Evolutionary conservation across 1,140 invertebrate genomes (phyloP), one percentile per base, ranked within the genome.

Genomic region (Diprion similis): DNA sequence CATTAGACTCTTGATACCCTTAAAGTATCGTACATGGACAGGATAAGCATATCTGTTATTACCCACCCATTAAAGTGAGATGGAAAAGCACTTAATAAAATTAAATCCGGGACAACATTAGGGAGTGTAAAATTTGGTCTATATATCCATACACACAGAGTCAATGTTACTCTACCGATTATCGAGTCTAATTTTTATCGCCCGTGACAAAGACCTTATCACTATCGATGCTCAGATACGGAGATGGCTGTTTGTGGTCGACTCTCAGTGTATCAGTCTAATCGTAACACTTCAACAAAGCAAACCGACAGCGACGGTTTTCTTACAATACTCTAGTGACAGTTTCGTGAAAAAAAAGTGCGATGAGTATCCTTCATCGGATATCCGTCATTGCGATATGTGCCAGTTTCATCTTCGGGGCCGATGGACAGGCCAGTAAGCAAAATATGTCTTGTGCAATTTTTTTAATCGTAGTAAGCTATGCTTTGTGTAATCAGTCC

Each of bases 181-280:
- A 59, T 59, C n/a, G 11, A 59, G 51, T 15, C 51, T 13, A 59
- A 59, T 59, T 59, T 17, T 59, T 59, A 59, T 59, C 51, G 8
- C 51, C n/a, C 51, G n/a, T 17, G 51, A 59, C 51, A 59, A 59
- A 59, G 51, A 59, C 11, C 51, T 59, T 59, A 59, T 59, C 51
- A 59, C 11, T 59, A 59, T 59, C 51, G 51, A 59, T 59, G 51
- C n/a, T 59, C 0, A 17, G 51, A 59, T 59, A 59, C 51, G 11
- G 51, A 59, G 51, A 59, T 59, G 51, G 51, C 51, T 59, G n/a
- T 59, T 59, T 59, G 51, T 59, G n/a, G n/a, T 59, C 51, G 9
- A 9, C 51, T 17, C 51, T 59, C 51, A 17, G 51, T 59, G 51
- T 59, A 59, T 59, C 51, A 59, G 51, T 59, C 24, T 37, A 17